These are phyloP conservation scores for Phataginus tetradactyla DNA, from an alignment of 2,797 vertebrate genomes.

Conservation along the genomic window DNA sequence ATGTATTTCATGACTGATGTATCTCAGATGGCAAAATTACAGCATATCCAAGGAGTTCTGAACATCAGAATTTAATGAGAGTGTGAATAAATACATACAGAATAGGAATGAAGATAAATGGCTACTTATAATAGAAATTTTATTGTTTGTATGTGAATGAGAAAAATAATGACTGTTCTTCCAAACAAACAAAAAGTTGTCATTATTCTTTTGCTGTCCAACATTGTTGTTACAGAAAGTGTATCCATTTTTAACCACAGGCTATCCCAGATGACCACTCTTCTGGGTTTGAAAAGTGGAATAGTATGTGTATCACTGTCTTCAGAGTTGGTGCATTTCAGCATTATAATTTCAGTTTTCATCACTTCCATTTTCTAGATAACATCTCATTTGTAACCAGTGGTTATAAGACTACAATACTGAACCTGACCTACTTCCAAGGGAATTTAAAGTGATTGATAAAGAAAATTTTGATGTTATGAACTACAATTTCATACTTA, in stretches of 20 bases:
- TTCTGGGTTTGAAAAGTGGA: not conserved
- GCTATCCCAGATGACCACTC: not conserved
- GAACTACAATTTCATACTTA: slow-evolving; percentile 26
- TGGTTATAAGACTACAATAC: not conserved
- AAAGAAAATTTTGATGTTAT: slow-evolving; percentile 32
- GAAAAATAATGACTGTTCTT: slow-evolving; percentile 67
- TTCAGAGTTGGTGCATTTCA: not conserved
- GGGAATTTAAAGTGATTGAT: slow-evolving; percentile 25
- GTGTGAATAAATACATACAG: slow-evolving; percentile 70
- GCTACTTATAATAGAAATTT: slow-evolving; percentile 67
- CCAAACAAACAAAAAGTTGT: slow-evolving; percentile 31
- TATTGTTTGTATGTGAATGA: slow-evolving; percentile 67
- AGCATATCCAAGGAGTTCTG: slow-evolving; percentile 61
- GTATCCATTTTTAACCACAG: slow-evolving; percentile 42
- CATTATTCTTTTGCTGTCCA: slow-evolving; percentile 50
- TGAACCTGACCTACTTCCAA: not conserved
- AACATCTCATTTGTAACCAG: slow-evolving; percentile 27
- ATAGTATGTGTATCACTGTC: not conserved
- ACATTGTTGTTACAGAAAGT: slow-evolving; percentile 4
- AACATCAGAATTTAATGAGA: slow-evolving; percentile 75
- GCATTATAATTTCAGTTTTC: slow-evolving; percentile 25
- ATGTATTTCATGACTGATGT: slow-evolving; percentile 65
- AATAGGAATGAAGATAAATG: slow-evolving; percentile 71
- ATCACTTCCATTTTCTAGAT: slow-evolving; percentile 2
- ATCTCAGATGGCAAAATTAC: slow-evolving; percentile 72